phyloP scores from a whole-genome alignment of 2,113 vertebrate species.

The Alces alces region DNA sequence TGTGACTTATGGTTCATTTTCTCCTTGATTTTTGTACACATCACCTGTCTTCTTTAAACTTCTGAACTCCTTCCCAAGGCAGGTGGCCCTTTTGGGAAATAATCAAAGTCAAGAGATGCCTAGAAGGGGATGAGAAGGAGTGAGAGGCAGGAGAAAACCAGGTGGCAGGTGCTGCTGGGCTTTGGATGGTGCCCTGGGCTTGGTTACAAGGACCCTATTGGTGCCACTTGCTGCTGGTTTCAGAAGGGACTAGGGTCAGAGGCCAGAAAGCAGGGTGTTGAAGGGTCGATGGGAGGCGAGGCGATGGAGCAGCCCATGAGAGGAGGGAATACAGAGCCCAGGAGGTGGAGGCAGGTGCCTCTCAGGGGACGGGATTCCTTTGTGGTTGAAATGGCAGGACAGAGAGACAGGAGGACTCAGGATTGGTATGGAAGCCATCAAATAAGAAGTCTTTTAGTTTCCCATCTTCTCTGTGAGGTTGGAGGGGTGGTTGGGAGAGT shows the following conservation, averaged over 20 bases:
- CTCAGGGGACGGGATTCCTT: neutral
- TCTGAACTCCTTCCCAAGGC: neutral
- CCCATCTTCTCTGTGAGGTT: neutral
- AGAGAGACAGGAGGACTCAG: neutral
- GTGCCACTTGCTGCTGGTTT: neutral
- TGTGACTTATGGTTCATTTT: neutral
- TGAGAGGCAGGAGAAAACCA: neutral
- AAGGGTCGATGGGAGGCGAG: too few relatives aligned
- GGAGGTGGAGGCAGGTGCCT: neutral
- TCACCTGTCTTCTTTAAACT: conserved; percentile 17
- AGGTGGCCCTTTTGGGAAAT: conserved; percentile 19
- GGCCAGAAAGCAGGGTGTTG: neutral
- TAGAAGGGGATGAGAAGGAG: neutral
- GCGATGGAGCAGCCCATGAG: neutral
- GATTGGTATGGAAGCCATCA: neutral
- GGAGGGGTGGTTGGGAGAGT: neutral
- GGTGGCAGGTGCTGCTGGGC: neutral
- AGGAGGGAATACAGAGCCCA: neutral
- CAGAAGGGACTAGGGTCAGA: neutral
- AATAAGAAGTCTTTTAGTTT: neutral
- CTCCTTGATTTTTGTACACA: neutral
- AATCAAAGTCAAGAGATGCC: neutral
- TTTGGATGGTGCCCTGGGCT: neutral
- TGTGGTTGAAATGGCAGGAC: neutral
- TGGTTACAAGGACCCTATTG: neutral